Evolutionary conservation across 2,797 vertebrate species (phyloP).

Genomic region (Triplophysa bombifrons): DNA sequence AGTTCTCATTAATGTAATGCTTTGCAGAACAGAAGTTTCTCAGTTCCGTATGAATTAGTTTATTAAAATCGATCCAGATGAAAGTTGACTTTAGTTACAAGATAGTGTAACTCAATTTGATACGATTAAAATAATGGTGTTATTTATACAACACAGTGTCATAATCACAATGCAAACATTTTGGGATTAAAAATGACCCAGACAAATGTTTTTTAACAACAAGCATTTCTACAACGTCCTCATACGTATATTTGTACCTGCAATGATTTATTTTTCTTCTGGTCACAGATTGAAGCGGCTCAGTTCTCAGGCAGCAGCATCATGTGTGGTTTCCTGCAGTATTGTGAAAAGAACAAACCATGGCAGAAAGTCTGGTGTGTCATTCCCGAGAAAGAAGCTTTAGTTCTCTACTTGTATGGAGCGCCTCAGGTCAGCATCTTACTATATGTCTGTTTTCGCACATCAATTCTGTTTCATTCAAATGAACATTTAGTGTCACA

Average conservation of each 20-base stretch:
- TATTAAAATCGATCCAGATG: too few species aligned
- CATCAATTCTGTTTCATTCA: neutral
- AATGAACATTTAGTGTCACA: neutral
- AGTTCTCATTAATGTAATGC: neutral
- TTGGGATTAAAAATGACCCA: neutral
- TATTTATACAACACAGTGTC: too few species aligned
- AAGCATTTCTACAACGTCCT: neutral
- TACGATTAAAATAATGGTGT: too few species aligned
- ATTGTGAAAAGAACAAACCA: conserved; percentile 92
- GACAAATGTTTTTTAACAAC: neutral
- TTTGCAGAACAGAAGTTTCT: neutral
- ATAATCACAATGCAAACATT: neutral
- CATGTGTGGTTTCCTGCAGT: conserved; percentile 94
- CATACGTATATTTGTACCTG: neutral
- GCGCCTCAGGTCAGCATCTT: conserved; percentile 86
- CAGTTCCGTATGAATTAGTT: too few species aligned
- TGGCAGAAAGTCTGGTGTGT: conserved; percentile 98
- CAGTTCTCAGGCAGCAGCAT: conserved; percentile 94
- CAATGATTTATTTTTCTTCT: neutral
- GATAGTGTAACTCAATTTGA: too few species aligned
- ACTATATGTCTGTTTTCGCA: neutral
- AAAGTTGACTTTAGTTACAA: too few species aligned
- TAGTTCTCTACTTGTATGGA: conserved; percentile 95
- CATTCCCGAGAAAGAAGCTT: conserved; percentile 91
- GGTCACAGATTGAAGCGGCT: conserved; percentile 88